Evolutionary conservation across 37 sponge, comb jelly and placozoan species (phyloP).

Genomic region (Cliona cf. orientalis): DNA sequence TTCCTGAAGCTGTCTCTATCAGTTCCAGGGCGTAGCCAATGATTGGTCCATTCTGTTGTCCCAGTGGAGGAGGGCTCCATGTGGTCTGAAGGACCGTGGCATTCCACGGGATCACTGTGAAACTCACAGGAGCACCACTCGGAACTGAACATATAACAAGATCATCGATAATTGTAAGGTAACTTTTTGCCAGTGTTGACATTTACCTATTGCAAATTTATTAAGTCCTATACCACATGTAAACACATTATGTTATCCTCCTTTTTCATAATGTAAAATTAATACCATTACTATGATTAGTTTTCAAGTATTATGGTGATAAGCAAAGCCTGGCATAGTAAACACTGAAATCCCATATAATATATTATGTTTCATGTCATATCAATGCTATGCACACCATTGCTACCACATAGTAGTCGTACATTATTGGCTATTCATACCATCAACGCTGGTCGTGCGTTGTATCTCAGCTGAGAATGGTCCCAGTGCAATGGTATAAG

Average conservation of each 20-base stretch:
- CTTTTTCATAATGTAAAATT: too few species aligned
- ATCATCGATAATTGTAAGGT: too few species aligned
- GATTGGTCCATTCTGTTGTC: constrained; percentile 11
- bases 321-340: background rate
- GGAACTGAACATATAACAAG: too few species aligned
- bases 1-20: background rate
- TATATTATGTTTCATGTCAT: background rate
- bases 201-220: too few species aligned
- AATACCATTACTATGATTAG: background rate
- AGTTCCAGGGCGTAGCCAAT: background rate
- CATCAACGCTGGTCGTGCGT: background rate
- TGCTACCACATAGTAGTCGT: too few species aligned
- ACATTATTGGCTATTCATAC: too few species aligned
- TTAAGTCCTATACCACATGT: too few species aligned
- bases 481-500: constrained; percentile 14
- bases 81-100: background rate
- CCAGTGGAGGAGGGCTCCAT: constrained; percentile 9
- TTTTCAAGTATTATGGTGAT: background rate
- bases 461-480: background rate
- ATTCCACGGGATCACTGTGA: background rate
- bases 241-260: too few species aligned
- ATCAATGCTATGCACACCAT: too few species aligned
- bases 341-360: background rate
- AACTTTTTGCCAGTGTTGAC: too few species aligned
- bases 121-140: constrained; percentile 4